Evolutionary conservation across 2,888 invertebrate genomes (phyloP).

Genomic region (Andricus quercusramuli): DNA sequence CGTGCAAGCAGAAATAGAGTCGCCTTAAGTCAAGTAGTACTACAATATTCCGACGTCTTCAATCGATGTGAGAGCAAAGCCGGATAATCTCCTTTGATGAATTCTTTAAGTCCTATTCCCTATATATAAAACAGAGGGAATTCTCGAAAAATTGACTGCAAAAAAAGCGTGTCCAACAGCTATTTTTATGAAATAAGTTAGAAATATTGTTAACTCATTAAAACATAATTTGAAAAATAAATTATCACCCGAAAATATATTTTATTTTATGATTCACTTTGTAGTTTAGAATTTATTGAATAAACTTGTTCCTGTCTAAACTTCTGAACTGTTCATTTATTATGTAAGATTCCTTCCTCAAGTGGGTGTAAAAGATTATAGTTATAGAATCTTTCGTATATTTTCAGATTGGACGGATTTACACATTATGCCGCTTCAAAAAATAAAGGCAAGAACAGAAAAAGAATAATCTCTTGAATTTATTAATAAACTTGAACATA

Average conservation of each 20-base stretch:
- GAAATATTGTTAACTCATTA: neutral
- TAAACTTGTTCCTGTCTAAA: neutral
- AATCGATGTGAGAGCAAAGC: conserved; percentile 1
- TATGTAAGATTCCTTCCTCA: neutral
- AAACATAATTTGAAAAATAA: neutral
- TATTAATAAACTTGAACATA: neutral
- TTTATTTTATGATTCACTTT: neutral
- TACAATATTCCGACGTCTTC: neutral
- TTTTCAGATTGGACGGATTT: neutral
- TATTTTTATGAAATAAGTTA: neutral
- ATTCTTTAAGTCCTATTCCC: neutral
- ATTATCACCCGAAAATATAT: neutral
- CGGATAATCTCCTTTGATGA: conserved; percentile 2
- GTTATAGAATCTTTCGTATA: neutral
- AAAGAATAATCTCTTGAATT: neutral
- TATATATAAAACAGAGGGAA: neutral
- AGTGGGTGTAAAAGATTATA: neutral
- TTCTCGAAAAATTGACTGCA: neutral
- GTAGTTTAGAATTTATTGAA: neutral
- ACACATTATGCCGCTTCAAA: neutral
- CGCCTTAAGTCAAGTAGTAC: neutral
- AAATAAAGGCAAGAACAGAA: neutral
- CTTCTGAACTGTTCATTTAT: neutral
- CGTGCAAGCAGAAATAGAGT: neutral
- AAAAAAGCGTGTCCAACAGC: neutral